Percentiles rank a stretch among this genome's conserved stretches.
Conservation (phyloP, 2,888 invertebrate genomes). For the Incurvaria masculella region DNA sequence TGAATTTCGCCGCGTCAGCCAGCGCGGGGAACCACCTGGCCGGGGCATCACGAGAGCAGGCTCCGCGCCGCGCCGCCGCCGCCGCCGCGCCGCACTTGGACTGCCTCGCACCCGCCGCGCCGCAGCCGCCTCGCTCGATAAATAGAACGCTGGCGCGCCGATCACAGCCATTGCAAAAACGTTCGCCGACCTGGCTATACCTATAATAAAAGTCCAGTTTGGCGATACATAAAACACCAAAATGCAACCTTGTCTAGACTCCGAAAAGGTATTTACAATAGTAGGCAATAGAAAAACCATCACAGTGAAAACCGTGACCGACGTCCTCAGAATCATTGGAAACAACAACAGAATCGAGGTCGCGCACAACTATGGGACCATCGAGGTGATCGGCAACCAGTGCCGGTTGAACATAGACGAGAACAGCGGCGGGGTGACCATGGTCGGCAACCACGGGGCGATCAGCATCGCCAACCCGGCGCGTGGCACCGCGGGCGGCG, state of each 20-base stretch:
- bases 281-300: neutral
- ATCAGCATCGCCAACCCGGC: conserved; percentile 34
- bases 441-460: conserved; percentile 38
- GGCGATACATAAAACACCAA: neutral
- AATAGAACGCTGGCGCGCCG: neutral
- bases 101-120: no score
- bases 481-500: conserved; percentile 20
- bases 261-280: neutral
- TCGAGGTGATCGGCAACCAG: conserved; percentile 49
- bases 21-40: no score
- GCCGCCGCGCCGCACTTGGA: no score
- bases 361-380: conserved; percentile 35
- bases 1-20: no score
- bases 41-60: no score
- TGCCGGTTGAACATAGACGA: conserved; percentile 38
- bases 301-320: neutral
- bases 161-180: no score
- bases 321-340: conserved; percentile 38
- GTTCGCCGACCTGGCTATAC: no score
- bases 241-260: neutral
- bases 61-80: no score
- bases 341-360: conserved; percentile 42
- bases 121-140: no score
- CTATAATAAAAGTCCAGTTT: no score
- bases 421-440: conserved; percentile 36